Percentiles rank a stretch among this genome's conserved stretches.
Conservation (phyloP, 2,888 invertebrate species). For the Morpho achilles region DNA sequence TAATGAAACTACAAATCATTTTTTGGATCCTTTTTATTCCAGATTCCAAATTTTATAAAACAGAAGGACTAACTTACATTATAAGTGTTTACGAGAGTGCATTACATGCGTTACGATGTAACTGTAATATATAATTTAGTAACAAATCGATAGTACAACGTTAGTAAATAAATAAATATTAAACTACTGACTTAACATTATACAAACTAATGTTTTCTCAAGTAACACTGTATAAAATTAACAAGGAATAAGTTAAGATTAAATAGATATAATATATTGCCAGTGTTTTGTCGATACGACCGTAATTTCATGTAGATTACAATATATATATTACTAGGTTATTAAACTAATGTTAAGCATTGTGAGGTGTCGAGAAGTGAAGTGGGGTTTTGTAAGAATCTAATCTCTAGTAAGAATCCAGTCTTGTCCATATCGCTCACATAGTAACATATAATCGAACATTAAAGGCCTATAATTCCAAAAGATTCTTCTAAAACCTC, state of each 20-base stretch:
- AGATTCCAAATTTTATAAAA: conserved; percentile 55
- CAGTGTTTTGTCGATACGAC: neutral
- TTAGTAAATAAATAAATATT: conserved; percentile 52
- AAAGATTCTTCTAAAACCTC: no score
- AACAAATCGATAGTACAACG: conserved; percentile 43
- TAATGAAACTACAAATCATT: conserved; percentile 25
- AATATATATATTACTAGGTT: no score
- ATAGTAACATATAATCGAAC: no score
- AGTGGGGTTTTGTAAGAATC: no score
- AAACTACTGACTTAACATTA: conserved; percentile 45
- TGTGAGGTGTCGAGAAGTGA: no score
- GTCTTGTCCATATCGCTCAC: no score
- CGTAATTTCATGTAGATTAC: neutral
- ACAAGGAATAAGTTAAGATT: conserved; percentile 19
- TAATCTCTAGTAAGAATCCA: no score
- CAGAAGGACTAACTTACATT: conserved; percentile 56
- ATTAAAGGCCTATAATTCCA: no score
- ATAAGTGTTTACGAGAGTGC: conserved; percentile 57
- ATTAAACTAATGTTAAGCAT: no score
- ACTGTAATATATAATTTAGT: conserved; percentile 45
- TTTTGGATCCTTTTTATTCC: conserved; percentile 56
- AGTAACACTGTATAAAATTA: conserved; percentile 40
- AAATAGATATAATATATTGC: neutral
- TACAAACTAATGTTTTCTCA: conserved; percentile 45
- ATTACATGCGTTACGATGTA: conserved; percentile 58